Base-by-base conservation (phyloP, 2,888 invertebrate species). In the Apamea monoglypha region DNA sequence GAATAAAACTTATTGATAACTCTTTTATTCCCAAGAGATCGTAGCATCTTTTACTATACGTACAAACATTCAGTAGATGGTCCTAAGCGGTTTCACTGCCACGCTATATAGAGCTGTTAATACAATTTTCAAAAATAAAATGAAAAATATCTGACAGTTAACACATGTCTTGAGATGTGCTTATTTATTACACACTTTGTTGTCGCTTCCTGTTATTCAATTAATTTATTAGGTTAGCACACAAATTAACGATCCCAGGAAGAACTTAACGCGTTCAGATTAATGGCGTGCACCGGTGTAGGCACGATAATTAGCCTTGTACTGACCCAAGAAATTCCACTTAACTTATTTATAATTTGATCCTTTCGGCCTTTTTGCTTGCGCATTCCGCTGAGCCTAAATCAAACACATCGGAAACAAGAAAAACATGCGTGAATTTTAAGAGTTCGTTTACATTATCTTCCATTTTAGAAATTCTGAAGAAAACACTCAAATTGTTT, bases 1-100 rank as follows among this genome's bases (percentile, higher is more conserved):
- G 94, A 94, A 94, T 93, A 90, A 92, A 95, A 95, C 94, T 94
- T 95, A 96, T 96, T 96, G 96, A 95, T 96, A 95, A 95, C 94
- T 95, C 93, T 93, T 94, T 94, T 94, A 94, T 94, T 93, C 94
- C 91, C 93, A 90, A 91, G 94, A 94, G 94, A 93, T 93, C 92
- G 92, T 90, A 93, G 92, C 94, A 94, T 95, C 94, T 96, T 96
- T 95, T 93, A 95, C 94, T 92, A 91, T 93, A 93, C 92, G 81
- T 89, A 93, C 92, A 94, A 94, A 94, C 93, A 93, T 93, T 93
- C 91, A 90, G 92, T 89, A 79, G 94, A 94, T 93, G 92, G 91
- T 88, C 94, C 94, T 95, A 95, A 96, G 94, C 94, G 94, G 90
- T 94, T 93, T 92, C 90, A 92, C 92, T 92, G 87, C 70, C 83